A percentile compares a stretch with the other conserved stretches of the same genome.
These are phyloP conservation scores for Mobula hypostoma DNA, from an alignment of 2,113 vertebrate genomes.

Conservation along the genomic window DNA sequence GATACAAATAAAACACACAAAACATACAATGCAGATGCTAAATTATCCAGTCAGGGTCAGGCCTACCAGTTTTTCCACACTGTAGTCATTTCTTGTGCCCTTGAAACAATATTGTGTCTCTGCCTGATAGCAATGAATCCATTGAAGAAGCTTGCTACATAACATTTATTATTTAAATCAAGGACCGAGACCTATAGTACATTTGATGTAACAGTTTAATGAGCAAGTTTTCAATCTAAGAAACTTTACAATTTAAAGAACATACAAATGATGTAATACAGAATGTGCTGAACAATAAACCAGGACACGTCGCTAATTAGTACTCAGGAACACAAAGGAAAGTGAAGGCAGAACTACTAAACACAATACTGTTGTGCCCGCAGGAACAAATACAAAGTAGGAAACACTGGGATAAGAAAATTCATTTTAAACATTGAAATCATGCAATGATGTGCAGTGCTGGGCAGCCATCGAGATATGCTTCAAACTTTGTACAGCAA, in stretches of 20 bases:
- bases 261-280: constrained; percentile 37
- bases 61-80: background rate
- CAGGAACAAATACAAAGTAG: constrained; percentile 36
- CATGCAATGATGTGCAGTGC: constrained; percentile 36
- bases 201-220: constrained; percentile 37
- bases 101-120: background rate
- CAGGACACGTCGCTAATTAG: constrained; percentile 32
- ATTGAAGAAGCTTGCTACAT: background rate
- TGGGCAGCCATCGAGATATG: constrained; percentile 36
- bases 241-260: constrained; percentile 38
- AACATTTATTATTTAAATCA: constrained; percentile 16
- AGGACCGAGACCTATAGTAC: constrained; percentile 1
- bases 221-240: constrained; percentile 35
- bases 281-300: constrained; percentile 35
- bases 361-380: constrained; percentile 34
- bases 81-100: background rate
- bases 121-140: background rate
- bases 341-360: constrained; percentile 33
- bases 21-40: background rate
- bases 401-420: constrained; percentile 34
- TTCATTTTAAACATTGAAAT: constrained; percentile 34
- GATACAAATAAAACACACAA: background rate
- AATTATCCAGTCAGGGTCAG: background rate
- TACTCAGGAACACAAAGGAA: constrained; percentile 33
- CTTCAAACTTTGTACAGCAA: constrained; percentile 35